Conservation (phyloP, 2,888 invertebrate genomes). For the Gari tellinella region DNA sequence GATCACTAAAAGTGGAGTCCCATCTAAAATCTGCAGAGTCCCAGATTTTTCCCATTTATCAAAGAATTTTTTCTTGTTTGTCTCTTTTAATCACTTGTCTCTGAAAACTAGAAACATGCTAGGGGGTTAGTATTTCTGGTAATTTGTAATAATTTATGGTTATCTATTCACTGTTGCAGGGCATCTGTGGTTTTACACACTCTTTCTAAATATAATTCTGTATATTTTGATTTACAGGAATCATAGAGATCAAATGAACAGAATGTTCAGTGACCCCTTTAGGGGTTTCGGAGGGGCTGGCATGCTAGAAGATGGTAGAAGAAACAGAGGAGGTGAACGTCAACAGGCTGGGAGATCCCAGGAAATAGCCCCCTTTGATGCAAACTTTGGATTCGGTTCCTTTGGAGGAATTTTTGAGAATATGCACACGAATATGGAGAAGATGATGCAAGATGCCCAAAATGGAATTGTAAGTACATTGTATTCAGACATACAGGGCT, state of each 20-base stretch:
- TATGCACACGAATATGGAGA: slow-evolving; percentile 78
- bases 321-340: slow-evolving; percentile 15
- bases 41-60: too few relatives aligned
- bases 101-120: too few relatives aligned
- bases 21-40: too few relatives aligned
- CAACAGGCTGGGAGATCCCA: slow-evolving; percentile 15
- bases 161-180: too few relatives aligned
- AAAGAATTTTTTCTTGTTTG: too few relatives aligned
- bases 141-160: too few relatives aligned
- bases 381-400: slow-evolving; percentile 38
- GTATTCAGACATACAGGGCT: too few relatives aligned
- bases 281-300: slow-evolving; percentile 17
- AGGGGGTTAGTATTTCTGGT: too few relatives aligned
- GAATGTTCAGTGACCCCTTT: slow-evolving; percentile 69
- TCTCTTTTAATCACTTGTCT: too few relatives aligned
- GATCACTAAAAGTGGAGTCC: too few relatives aligned
- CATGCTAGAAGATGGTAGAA: slow-evolving; percentile 13
- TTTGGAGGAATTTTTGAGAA: slow-evolving; percentile 64
- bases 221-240: slow-evolving; percentile 55
- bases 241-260: slow-evolving; percentile 69
- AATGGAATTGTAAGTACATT: slow-evolving; percentile 73
- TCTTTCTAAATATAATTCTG: too few relatives aligned
- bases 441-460: slow-evolving; percentile 77
- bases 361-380: slow-evolving; percentile 59
- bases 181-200: too few relatives aligned